Percentiles rank a stretch among this genome's conserved stretches.
Evolutionary conservation across 1,140 invertebrate species (phyloP).

Genomic region (Pachyrhynchus sulphureomaculatus): DNA sequence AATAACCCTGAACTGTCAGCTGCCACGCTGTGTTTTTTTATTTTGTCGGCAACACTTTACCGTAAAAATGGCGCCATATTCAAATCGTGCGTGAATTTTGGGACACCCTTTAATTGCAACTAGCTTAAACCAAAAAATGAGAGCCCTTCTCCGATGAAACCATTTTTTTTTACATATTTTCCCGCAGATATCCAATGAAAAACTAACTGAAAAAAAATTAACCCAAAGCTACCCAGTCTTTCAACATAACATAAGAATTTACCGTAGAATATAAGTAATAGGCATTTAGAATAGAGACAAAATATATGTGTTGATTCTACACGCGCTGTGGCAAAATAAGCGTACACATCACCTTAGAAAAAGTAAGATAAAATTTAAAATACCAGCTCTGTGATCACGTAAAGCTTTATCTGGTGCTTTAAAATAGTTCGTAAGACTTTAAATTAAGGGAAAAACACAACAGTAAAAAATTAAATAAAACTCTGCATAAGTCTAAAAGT

Average conservation of each 20-base stretch:
- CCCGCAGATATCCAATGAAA: not conserved
- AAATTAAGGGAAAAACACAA: not conserved
- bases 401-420: constrained; percentile 24
- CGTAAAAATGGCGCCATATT: too few relatives aligned
- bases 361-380: constrained; percentile 1
- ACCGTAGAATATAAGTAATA: not conserved
- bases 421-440: not conserved
- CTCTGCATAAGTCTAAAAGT: too few relatives aligned
- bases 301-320: not conserved
- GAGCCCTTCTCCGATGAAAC: too few relatives aligned
- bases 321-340: constrained; percentile 1
- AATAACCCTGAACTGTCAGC: too few relatives aligned
- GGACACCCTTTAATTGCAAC: too few relatives aligned
- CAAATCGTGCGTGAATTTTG: too few relatives aligned
- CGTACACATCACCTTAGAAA: not conserved
- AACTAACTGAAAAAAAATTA: not conserved
- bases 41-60: too few relatives aligned
- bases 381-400: constrained; percentile 31
- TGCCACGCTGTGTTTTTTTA: too few relatives aligned
- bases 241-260: not conserved
- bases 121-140: too few relatives aligned
- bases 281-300: too few relatives aligned
- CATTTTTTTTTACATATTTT: too few relatives aligned
- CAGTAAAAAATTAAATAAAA: too few relatives aligned
- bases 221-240: constrained; percentile 5